phyloP scores from a whole-genome alignment of 2,113 vertebrate species.

The Pionites leucogaster region DNA sequence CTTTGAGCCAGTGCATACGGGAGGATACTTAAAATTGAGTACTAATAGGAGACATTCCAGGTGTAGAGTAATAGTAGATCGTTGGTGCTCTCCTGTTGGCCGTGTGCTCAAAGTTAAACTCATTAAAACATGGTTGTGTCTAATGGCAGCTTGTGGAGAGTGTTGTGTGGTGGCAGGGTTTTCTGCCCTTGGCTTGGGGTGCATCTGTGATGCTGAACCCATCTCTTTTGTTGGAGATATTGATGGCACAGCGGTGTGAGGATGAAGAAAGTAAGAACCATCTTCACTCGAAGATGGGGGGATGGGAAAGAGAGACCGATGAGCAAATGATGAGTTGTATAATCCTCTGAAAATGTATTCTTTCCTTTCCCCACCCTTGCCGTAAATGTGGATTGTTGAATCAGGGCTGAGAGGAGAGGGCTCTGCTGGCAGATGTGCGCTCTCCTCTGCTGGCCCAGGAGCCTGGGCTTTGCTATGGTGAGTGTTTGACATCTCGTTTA shows the following conservation, averaged over 20 bases:
- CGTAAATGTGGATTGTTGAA: conserved; percentile 65
- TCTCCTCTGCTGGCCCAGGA: conserved; percentile 46
- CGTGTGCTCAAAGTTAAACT: background rate
- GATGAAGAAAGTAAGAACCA: background rate
- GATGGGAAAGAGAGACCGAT: conserved; percentile 36
- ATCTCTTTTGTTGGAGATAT: background rate
- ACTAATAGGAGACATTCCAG: background rate
- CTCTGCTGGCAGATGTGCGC: conserved; percentile 44
- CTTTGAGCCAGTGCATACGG: background rate
- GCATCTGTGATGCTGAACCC: background rate
- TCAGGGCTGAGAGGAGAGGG: conserved; percentile 65
- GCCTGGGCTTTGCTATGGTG: conserved; percentile 57
- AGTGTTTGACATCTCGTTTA: conserved; percentile 73
- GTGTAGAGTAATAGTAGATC: background rate
- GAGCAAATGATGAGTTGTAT: conserved; percentile 66
- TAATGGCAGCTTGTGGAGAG: background rate
- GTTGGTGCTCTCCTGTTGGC: background rate
- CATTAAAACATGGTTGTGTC: fast-evolving
- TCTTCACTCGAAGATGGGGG: background rate
- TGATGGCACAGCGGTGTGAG: background rate
- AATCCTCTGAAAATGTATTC: conserved; percentile 71
- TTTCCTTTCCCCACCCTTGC: conserved; percentile 64
- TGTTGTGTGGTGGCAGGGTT: background rate
- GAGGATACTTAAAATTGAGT: background rate
- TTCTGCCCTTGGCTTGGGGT: background rate